Conservation (phyloP, 2,888 invertebrate genomes). For the Synanthedon vespiformis region DNA sequence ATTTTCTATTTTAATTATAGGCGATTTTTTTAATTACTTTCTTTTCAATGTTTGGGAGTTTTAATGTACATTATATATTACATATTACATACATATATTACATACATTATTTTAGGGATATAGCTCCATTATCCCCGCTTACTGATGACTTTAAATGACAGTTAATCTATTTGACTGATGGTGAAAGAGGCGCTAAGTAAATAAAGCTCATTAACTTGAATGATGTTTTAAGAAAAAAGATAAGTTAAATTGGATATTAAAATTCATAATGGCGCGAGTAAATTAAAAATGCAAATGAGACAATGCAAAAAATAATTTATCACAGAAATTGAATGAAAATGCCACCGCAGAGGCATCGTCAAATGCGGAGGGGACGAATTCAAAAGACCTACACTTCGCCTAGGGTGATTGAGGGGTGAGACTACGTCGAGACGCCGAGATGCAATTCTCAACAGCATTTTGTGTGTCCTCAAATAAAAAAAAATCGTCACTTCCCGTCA, state of each 20-base stretch:
- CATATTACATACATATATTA: too few species aligned
- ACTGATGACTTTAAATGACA: too few species aligned
- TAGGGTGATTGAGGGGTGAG: slow-evolving; percentile 19
- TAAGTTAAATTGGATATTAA: background rate
- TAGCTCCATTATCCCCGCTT: too few species aligned
- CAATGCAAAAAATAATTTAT: slow-evolving; percentile 9
- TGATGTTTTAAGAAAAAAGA: too few species aligned
- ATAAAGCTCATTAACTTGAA: too few species aligned
- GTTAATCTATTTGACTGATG: too few species aligned
- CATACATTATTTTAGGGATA: too few species aligned
- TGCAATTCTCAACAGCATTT: slow-evolving; percentile 45
- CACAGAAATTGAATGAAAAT: slow-evolving; percentile 37
- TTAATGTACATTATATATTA: too few species aligned
- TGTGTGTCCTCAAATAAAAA: slow-evolving; percentile 19
- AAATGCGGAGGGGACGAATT: slow-evolving; percentile 32
- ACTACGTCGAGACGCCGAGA: slow-evolving; percentile 22
- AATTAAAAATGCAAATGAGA: slow-evolving; percentile 19
- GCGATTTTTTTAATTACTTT: too few species aligned
- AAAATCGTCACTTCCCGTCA: slow-evolving; percentile 7
- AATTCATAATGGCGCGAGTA: slow-evolving; percentile 1
- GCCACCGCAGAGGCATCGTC: slow-evolving; percentile 24
- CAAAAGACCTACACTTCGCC: slow-evolving; percentile 32
- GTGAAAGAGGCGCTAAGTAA: too few species aligned
- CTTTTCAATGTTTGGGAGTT: too few species aligned
- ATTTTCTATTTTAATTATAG: too few species aligned